phyloP scores from a whole-genome alignment of 2,888 invertebrate genomes.

The Unio pictorum region DNA sequence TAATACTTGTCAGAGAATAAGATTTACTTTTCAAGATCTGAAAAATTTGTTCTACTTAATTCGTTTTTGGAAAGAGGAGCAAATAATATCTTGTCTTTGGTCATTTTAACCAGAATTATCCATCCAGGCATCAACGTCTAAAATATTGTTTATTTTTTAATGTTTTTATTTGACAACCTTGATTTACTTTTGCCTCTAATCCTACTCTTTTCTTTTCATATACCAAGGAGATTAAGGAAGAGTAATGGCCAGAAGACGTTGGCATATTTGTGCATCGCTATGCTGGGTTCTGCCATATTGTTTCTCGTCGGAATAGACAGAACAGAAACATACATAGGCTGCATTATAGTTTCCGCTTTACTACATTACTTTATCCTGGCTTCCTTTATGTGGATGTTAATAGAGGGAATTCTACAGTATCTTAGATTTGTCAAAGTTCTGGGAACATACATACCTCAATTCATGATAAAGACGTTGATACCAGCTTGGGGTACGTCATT shows the following conservation, averaged over 20 bases:
- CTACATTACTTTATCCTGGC: slow-evolving; percentile 78
- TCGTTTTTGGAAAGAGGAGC: too few relatives aligned
- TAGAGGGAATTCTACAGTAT: slow-evolving; percentile 80
- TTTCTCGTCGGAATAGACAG: slow-evolving; percentile 67
- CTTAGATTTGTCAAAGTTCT: slow-evolving; percentile 80
- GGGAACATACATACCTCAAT: slow-evolving; percentile 75
- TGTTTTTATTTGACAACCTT: too few relatives aligned
- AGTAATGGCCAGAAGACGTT: slow-evolving; percentile 79
- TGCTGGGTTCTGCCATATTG: slow-evolving; percentile 76
- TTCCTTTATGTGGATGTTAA: slow-evolving; percentile 79
- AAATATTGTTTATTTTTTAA: too few relatives aligned
- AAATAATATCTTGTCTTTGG: too few relatives aligned
- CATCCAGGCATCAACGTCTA: too few relatives aligned
- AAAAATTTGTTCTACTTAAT: too few relatives aligned
- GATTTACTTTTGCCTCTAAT: too few relatives aligned
- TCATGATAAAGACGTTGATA: slow-evolving; percentile 78
- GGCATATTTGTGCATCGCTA: slow-evolving; percentile 78
- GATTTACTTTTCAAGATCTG: too few relatives aligned
- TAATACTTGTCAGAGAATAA: too few relatives aligned
- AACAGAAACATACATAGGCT: slow-evolving; percentile 70
- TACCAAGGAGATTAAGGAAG: slow-evolving; percentile 75
- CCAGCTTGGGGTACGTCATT: slow-evolving; percentile 77
- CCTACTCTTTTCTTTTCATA: too few relatives aligned
- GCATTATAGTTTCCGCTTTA: slow-evolving; percentile 77
- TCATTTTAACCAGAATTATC: too few relatives aligned